Conservation (phyloP, 2,888 invertebrate genomes). For the Neoascia interrupta region DNA sequence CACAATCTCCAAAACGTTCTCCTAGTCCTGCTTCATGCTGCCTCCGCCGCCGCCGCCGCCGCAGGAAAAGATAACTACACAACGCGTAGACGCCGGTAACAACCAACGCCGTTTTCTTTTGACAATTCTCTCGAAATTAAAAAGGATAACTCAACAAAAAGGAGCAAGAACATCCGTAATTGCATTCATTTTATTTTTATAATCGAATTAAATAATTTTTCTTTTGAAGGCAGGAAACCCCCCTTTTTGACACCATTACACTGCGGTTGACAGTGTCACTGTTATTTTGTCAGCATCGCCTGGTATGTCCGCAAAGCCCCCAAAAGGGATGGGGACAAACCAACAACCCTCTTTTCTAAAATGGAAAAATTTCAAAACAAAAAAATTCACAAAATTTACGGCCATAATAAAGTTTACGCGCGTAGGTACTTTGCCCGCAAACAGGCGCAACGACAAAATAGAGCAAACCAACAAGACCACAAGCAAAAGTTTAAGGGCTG, state of each 20-base stretch:
- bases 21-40: not conserved
- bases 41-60: no score
- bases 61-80: not conserved
- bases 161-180: slow-evolving; percentile 41
- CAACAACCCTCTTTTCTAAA: not conserved
- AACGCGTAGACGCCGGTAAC: not conserved
- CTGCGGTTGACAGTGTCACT: slow-evolving; percentile 38
- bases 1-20: slow-evolving; percentile 44
- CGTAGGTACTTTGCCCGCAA: slow-evolving; percentile 38
- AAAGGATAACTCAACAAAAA: slow-evolving; percentile 63
- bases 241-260: slow-evolving; percentile 17
- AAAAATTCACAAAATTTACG: slow-evolving; percentile 47
- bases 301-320: not conserved
- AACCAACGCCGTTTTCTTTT: slow-evolving; percentile 39
- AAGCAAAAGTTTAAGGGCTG: slow-evolving; percentile 43
- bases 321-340: no score
- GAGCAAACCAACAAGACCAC: slow-evolving; percentile 13
- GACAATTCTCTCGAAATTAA: slow-evolving; percentile 60
- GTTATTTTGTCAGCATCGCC: slow-evolving; percentile 24
- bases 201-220: slow-evolving; percentile 52
- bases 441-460: slow-evolving; percentile 29
- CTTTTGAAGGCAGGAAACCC: no score
- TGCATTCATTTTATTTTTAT: slow-evolving; percentile 63
- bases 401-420: slow-evolving; percentile 47
- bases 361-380: not conserved